A percentile compares a stretch with the other conserved stretches of the same genome.
Conservation (phyloP, 2,113 vertebrate species). For the Vulpes lagopus region DNA sequence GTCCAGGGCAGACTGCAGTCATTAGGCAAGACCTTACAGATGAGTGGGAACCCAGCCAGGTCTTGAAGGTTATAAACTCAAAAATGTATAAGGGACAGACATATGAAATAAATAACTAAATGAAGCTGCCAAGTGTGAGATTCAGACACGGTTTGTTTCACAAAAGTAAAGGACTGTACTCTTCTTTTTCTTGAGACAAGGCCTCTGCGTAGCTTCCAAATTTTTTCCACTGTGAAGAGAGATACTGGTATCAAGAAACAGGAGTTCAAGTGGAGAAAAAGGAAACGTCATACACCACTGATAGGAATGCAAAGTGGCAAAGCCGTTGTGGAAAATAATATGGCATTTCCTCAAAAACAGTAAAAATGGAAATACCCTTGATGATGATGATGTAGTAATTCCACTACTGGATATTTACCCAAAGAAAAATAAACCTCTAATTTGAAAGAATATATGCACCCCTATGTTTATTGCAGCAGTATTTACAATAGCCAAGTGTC, state of each 20-base stretch:
- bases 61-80: neutral
- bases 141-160: neutral
- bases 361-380: neutral
- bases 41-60: neutral
- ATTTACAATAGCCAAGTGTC: neutral
- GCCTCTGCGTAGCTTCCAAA: neutral
- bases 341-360: neutral
- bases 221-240: neutral
- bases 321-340: neutral
- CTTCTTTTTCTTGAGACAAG: neutral
- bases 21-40: neutral
- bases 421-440: neutral
- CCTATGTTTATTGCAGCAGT: neutral
- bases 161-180: neutral
- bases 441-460: neutral
- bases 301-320: neutral
- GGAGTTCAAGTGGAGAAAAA: neutral
- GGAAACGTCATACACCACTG: neutral
- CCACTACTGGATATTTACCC: neutral
- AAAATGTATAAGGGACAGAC: neutral
- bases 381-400: neutral
- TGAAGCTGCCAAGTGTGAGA: neutral
- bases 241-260: neutral
- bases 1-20: neutral
- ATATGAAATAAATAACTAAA: neutral